phyloP scores from a whole-genome alignment of 2,888 invertebrate genomes.

The Gasteruption jaculator region DNA sequence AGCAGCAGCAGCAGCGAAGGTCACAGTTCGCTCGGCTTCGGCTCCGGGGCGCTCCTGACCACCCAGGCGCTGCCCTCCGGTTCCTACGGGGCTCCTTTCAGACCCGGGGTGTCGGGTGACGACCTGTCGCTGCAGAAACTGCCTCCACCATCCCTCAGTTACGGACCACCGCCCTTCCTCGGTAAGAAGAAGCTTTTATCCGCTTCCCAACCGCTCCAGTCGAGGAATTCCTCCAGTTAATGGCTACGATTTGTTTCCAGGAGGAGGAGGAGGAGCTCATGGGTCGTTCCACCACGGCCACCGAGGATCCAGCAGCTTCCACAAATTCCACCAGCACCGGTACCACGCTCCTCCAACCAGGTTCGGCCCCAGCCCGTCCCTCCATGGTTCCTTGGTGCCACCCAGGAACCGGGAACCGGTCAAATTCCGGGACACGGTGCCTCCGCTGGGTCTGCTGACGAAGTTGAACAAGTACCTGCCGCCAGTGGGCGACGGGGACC shows the following conservation, averaged over 20 bases:
- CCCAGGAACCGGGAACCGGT: slow-evolving; percentile 55
- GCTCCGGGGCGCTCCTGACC: slow-evolving; percentile 10
- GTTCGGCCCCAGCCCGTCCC: slow-evolving; percentile 25
- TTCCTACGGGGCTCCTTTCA: slow-evolving; percentile 19
- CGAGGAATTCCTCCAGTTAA: no score
- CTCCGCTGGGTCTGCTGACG: slow-evolving; percentile 62
- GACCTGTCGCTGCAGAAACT: slow-evolving; percentile 32
- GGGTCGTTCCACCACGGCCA: no score
- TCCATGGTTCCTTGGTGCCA: slow-evolving; percentile 35
- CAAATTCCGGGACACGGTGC: slow-evolving; percentile 71
- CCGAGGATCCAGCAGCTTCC: slow-evolving; percentile 17
- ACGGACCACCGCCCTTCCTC: slow-evolving; percentile 38
- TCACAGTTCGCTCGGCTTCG: slow-evolving; percentile 11
- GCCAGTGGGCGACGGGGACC: slow-evolving; percentile 17
- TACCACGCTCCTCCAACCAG: slow-evolving; percentile 22
- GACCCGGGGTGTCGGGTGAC: slow-evolving; percentile 19
- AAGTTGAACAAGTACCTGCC: slow-evolving; percentile 55
- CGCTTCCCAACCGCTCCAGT: slow-evolving; percentile 4
- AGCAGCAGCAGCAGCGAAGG: no score
- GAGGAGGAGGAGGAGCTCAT: no score
- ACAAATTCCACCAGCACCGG: slow-evolving; percentile 24
- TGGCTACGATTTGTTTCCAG: no score
- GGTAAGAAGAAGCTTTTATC: slow-evolving; percentile 47
- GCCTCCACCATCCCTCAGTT: slow-evolving; percentile 24
- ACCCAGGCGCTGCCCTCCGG: slow-evolving; percentile 12